These are phyloP conservation scores for Trididemnum miniatum DNA, from an alignment of 23 tunicate genomes.

Conservation along the genomic window DNA sequence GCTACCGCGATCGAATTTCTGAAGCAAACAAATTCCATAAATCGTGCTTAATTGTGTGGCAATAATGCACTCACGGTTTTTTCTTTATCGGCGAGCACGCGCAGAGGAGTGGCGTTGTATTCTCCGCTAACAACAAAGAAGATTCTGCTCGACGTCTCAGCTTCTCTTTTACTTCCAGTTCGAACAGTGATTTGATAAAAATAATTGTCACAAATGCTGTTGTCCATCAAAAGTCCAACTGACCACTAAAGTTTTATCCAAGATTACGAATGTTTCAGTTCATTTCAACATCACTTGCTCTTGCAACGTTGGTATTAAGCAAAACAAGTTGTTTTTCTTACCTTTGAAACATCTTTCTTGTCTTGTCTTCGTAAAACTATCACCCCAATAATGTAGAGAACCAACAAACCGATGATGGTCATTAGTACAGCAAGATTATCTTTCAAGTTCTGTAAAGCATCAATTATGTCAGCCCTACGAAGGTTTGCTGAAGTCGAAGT, in stretches of 20 bases:
- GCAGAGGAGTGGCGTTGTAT: conserved; percentile 30
- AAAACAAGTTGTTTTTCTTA: too few species aligned
- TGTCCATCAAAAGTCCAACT: conserved; percentile 58
- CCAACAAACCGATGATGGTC: conserved; percentile 60
- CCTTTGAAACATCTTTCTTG: conserved; percentile 72
- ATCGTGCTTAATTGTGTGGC: neutral
- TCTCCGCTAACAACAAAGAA: conserved; percentile 61
- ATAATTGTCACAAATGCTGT: conserved; percentile 47
- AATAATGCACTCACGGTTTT: conserved; percentile 31
- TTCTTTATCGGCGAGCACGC: conserved; percentile 41
- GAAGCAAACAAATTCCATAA: neutral
- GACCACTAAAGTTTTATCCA: conserved; percentile 51
- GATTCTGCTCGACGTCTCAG: conserved; percentile 58
- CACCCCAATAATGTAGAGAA: conserved; percentile 62
- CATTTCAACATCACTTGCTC: conserved; percentile 64
- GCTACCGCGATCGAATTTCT: conserved; percentile 55
- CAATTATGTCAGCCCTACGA: too few species aligned
- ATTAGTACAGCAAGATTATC: conserved; percentile 72
- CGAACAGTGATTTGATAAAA: conserved; percentile 73
- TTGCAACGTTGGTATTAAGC: neutral
- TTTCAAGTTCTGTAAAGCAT: conserved; percentile 46
- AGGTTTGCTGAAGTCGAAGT: too few species aligned
- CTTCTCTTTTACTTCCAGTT: conserved; percentile 53
- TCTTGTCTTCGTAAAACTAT: conserved; percentile 63
- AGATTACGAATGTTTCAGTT: too few species aligned